Conservation (phyloP, 1,140 invertebrate genomes). For the Caenorhabditis inopinata region DNA sequence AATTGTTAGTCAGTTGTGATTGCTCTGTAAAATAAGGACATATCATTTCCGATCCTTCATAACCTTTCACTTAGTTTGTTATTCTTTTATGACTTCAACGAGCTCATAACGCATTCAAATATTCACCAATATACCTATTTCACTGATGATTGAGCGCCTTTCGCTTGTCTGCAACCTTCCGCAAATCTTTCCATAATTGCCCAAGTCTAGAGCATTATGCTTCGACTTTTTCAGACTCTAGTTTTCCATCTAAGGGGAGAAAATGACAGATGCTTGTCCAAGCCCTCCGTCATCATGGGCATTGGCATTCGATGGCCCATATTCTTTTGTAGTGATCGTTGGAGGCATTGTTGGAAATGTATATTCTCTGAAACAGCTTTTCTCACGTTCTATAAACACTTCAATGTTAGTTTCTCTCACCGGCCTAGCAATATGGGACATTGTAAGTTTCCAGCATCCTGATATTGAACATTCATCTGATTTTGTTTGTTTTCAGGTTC, state of each 20-base stretch:
- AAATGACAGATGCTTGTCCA: neutral
- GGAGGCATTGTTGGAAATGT: slow-evolving; percentile 34
- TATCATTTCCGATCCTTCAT: neutral
- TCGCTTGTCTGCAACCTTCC: neutral
- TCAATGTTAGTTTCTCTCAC: slow-evolving; percentile 29
- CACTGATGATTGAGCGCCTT: neutral
- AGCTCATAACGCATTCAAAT: slow-evolving; percentile 6
- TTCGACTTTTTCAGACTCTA: neutral
- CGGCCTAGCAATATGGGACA: slow-evolving; percentile 32
- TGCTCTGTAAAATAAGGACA: neutral
- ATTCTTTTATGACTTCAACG: neutral
- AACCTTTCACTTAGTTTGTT: neutral
- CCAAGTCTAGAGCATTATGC: neutral
- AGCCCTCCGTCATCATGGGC: neutral
- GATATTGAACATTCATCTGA: too few species aligned
- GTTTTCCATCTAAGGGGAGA: neutral
- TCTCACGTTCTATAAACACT: slow-evolving; percentile 24
- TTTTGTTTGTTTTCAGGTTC: neutral
- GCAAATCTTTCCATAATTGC: neutral
- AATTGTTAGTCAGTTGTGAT: too few species aligned
- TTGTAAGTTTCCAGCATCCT: neutral
- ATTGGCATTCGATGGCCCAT: neutral
- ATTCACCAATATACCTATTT: neutral
- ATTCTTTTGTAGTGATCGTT: neutral
- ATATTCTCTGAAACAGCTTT: slow-evolving; percentile 15